Evolutionary conservation across 1,140 invertebrate genomes (phyloP).

Genomic region (Drosophila triauraria): DNA sequence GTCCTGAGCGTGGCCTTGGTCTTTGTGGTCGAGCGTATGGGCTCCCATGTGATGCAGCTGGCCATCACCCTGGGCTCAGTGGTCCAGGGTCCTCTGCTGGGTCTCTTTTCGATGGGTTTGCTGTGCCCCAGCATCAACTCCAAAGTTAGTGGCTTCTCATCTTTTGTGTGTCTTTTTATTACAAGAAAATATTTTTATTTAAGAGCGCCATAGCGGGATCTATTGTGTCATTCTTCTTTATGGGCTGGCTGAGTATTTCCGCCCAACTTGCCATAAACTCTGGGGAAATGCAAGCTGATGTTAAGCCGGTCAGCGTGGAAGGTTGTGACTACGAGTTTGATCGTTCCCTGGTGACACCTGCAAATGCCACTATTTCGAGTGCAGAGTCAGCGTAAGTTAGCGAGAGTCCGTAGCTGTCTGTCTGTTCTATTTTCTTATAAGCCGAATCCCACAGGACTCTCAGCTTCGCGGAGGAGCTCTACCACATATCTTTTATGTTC

Average conservation of each 20-base stretch:
- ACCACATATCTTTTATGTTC: constrained; percentile 71
- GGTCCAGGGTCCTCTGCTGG: constrained; percentile 91
- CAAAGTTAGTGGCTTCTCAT: constrained; percentile 85
- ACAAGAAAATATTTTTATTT: constrained; percentile 6
- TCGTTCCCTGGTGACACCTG: constrained; percentile 76
- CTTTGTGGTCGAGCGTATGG: constrained; percentile 90
- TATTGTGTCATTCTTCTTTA: constrained; percentile 88
- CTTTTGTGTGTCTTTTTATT: background rate
- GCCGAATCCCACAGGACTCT: constrained; percentile 41
- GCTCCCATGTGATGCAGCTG: constrained; percentile 89
- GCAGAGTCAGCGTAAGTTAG: constrained; percentile 50
- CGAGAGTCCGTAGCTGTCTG: no score
- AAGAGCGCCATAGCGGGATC: constrained; percentile 92
- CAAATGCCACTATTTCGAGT: constrained; percentile 56
- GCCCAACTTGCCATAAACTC: constrained; percentile 89
- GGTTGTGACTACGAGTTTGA: constrained; percentile 88
- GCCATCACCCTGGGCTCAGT: constrained; percentile 89
- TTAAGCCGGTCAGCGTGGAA: constrained; percentile 87
- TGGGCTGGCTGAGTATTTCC: constrained; percentile 92
- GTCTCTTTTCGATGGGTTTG: constrained; percentile 93
- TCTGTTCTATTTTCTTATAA: background rate
- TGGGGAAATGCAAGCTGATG: constrained; percentile 87
- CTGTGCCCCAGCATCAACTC: constrained; percentile 92
- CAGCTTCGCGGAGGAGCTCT: constrained; percentile 63
- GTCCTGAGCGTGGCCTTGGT: constrained; percentile 88